Conservation (phyloP, 2,888 invertebrate species). For the Gibbula magus region DNA sequence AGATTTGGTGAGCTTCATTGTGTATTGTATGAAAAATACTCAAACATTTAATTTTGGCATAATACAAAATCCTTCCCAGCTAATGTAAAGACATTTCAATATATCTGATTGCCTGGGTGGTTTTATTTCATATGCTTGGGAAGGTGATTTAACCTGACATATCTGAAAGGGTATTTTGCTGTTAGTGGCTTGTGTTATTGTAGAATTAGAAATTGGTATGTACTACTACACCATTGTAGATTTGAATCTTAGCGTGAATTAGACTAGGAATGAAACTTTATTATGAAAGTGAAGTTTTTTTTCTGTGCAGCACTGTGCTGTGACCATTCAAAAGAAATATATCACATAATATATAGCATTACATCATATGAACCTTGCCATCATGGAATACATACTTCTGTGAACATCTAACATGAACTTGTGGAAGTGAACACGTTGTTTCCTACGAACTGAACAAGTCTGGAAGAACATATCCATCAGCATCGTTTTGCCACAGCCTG, state of each 20-base stretch:
- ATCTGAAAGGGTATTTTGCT: no score
- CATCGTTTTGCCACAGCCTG: constrained; percentile 92
- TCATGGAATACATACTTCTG: constrained; percentile 74
- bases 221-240: no score
- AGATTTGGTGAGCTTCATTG: background rate
- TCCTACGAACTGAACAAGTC: constrained; percentile 79
- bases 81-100: no score
- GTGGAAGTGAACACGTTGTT: constrained; percentile 92
- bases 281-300: background rate
- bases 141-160: no score
- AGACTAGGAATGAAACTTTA: background rate
- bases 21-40: background rate
- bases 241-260: background rate
- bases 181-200: no score
- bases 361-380: background rate
- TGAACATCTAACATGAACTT: constrained; percentile 98
- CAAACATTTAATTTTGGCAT: no score
- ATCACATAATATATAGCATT: background rate
- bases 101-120: no score
- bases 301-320: background rate
- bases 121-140: no score
- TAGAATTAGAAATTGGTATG: no score
- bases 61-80: no score
- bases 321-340: background rate
- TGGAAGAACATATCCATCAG: constrained; percentile 98